phyloP scores from a whole-genome alignment of 35 echinoderm and acorn worm species.

The Heliocidaris tuberculata region DNA sequence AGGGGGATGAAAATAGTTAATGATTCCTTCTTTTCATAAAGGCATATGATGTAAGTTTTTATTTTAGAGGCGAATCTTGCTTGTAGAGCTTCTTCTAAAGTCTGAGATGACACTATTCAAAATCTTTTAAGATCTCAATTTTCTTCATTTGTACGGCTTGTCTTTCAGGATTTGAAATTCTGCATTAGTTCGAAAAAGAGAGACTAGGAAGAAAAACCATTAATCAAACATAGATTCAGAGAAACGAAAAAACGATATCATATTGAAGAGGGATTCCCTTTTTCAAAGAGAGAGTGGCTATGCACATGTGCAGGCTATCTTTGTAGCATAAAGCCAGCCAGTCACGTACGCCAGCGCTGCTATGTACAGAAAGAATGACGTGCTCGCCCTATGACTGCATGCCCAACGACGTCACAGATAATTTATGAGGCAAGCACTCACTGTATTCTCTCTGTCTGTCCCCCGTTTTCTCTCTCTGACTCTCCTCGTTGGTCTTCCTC shows the following conservation, averaged over 20 bases:
- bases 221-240: not conserved
- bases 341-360: not conserved
- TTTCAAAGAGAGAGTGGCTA: not conserved
- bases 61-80: not conserved
- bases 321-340: not conserved
- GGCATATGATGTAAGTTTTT: not conserved
- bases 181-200: not conserved
- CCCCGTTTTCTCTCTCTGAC: not conserved
- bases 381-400: not conserved
- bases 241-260: not conserved
- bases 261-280: not conserved
- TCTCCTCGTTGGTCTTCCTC: not conserved
- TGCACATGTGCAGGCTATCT: not conserved
- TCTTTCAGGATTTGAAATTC: not conserved
- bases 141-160: not conserved
- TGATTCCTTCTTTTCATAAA: not conserved
- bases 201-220: not conserved
- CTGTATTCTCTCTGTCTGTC: not conserved
- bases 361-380: not conserved
- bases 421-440: constrained; percentile 10
- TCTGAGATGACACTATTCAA: not conserved
- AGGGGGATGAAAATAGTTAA: no score
- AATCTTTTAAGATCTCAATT: not conserved
- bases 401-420: not conserved
- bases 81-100: not conserved